Percentiles rank a stretch among this genome's conserved stretches.
Conservation (phyloP, 2,113 vertebrate species). For the Apeltes quadracus region DNA sequence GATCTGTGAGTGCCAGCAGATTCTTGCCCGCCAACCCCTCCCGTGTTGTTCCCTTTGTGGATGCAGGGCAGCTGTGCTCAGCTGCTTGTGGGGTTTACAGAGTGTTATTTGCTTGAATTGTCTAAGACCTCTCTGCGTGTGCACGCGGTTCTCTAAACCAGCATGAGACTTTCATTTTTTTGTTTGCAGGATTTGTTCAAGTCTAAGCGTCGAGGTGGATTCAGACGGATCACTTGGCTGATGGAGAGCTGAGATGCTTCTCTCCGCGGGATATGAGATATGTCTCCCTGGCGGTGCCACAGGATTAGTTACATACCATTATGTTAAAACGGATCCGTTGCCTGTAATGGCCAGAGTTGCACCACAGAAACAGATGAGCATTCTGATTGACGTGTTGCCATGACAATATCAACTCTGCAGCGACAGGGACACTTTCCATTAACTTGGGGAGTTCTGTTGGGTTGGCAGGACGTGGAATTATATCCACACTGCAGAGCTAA, state of each 20-base stretch:
- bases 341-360: not conserved
- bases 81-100: not conserved
- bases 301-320: not conserved
- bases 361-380: not conserved
- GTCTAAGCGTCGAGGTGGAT: not conserved
- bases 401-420: conserved; percentile 4
- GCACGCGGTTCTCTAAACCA: not conserved
- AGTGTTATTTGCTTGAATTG: not conserved
- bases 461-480: not conserved
- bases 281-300: not conserved
- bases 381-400: not conserved
- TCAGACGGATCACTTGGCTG: not conserved
- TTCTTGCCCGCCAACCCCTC: not conserved
- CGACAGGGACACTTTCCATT: not conserved
- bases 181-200: not conserved
- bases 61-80: not conserved
- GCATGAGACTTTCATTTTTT: not conserved
- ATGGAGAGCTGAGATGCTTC: conserved; percentile 21
- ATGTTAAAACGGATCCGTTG: not conserved
- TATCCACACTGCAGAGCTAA: not conserved
- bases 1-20: not conserved
- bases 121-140: not conserved
- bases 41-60: not conserved
- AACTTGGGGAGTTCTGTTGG: conserved; percentile 6
- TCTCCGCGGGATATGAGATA: not conserved